Conservation (phyloP, 2,797 vertebrate genomes). For the Pangasius larnaudii region DNA sequence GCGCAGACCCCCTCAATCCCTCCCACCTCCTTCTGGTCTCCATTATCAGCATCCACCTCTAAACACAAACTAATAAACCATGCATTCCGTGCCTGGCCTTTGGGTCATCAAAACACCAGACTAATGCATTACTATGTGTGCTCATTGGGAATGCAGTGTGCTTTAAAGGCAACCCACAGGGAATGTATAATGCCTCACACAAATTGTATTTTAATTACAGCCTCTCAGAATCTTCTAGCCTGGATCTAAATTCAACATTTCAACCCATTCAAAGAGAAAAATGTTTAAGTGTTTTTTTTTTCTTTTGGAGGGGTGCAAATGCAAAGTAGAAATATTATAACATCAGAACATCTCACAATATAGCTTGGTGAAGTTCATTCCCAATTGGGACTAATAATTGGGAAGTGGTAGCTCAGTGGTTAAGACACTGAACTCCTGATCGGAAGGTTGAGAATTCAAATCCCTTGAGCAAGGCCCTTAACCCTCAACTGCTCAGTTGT, state of each 20-base stretch:
- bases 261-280: constrained; percentile 59
- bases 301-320: background rate
- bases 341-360: background rate
- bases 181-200: constrained; percentile 59
- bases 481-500: no score
- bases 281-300: background rate
- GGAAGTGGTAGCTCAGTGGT: no score
- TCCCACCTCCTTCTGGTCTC: constrained; percentile 5
- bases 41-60: constrained; percentile 35
- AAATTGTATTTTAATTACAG: constrained; percentile 70
- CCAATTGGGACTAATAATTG: no score
- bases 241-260: constrained; percentile 65
- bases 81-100: constrained; percentile 39
- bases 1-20: background rate
- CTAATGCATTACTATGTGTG: constrained; percentile 40
- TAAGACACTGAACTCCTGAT: no score
- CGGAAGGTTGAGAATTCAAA: no score
- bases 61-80: constrained; percentile 40
- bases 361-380: background rate
- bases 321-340: background rate
- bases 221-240: constrained; percentile 69
- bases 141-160: constrained; percentile 8
- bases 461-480: no score
- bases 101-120: constrained; percentile 34
- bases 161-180: constrained; percentile 25